Base-by-base conservation (phyloP, 2,797 vertebrate species). In the Anolis apletophallus region DNA sequence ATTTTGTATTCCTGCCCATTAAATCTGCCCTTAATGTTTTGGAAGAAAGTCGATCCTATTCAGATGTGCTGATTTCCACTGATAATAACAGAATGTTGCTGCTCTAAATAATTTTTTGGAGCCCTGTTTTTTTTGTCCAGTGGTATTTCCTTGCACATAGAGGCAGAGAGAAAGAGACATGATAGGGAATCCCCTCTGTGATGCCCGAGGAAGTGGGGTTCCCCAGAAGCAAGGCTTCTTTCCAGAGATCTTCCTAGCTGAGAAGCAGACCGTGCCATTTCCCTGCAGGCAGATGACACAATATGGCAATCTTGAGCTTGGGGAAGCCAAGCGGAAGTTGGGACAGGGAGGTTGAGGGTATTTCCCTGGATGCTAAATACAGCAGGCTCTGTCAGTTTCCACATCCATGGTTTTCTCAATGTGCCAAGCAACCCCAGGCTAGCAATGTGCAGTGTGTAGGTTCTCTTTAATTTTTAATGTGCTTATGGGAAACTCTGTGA, bases 221-320 rank as follows among this genome's bases (percentile, higher is more conserved):
- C 50, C 74, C 74, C 34, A 36, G 46, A 71, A 82, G 19, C 3
- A 17, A 40, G 54, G 23, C 52, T 19, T 6, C 36, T 68, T 77
- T 71, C 55, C 67, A 72, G 73, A 83, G 32, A 17, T 57, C 69
- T 86, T 50, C 17, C 68, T 69, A 0, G 0, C 16, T 36, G 52
- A 69, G 71, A 73, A 87, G 11, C 71, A 83, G 84, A 0, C n/a
- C 0, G 0, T n/a, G 32, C 52, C 55, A 4, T 0, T 84, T 12
- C 52, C 73, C 83, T 3, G 23, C 26, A 13, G 73, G 0, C 34
- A 69, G 17, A 12, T 1, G 12, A 23, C 68, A 29, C 3, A 3
- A 3, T n/a, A n/a, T 67, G 46, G 46, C 52, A 68, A 7, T 40
- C 34, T 26, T 4, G 26, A 76, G 32, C 1, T 17, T 9, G 67